Conservation (phyloP, 2,113 vertebrate species). For the Cottus gobio region DNA sequence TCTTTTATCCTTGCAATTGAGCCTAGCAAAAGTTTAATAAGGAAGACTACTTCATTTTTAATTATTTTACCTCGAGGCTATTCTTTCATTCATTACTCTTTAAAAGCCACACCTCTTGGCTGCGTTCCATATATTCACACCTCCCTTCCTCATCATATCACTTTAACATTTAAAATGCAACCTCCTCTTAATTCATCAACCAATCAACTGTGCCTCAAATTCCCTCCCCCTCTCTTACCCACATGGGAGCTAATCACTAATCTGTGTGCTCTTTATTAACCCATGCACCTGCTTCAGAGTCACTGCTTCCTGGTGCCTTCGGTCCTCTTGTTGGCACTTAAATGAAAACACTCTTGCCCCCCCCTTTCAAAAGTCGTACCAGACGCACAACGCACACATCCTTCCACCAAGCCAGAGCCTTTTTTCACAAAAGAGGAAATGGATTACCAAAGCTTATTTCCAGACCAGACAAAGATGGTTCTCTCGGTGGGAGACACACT, state of each 20-base stretch:
- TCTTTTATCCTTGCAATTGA: conserved; percentile 60
- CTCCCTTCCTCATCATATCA: conserved; percentile 43
- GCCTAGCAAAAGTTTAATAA: conserved; percentile 62
- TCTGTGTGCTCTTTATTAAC: conserved; percentile 47
- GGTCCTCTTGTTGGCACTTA: conserved; percentile 10
- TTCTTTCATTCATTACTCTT: conserved; percentile 61
- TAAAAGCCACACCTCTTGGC: conserved; percentile 54
- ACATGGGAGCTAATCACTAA: conserved; percentile 51
- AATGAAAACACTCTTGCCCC: conserved; percentile 1
- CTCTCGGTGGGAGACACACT: not conserved
- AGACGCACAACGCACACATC: not conserved
- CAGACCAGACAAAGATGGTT: conserved; percentile 9
- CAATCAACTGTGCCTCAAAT: conserved; percentile 49
- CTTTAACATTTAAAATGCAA: conserved; percentile 59
- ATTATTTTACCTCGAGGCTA: conserved; percentile 64
- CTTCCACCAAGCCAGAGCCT: not conserved
- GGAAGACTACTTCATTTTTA: conserved; percentile 59
- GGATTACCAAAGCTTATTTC: conserved; percentile 14
- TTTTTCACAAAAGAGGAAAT: conserved; percentile 12
- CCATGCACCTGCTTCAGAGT: conserved; percentile 22
- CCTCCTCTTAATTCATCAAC: conserved; percentile 55
- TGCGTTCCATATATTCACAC: conserved; percentile 30
- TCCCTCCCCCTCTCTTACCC: conserved; percentile 37
- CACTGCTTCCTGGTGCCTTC: not conserved
- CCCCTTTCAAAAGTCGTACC: not conserved